phyloP scores from a whole-genome alignment of 2,797 vertebrate species.

The Orientallactaga sibirica region DNA sequence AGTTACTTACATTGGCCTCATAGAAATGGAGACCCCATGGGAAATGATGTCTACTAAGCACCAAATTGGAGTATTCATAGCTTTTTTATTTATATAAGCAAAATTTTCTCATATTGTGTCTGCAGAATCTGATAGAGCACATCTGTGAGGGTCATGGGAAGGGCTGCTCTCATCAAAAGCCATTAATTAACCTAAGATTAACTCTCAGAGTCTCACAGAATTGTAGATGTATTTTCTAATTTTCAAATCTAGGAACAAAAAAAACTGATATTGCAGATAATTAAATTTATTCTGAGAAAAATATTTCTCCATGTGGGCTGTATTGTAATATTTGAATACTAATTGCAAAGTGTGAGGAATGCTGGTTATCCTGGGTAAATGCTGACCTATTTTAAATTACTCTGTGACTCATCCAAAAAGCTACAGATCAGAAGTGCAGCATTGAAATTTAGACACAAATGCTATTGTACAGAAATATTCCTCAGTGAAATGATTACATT shows the following conservation, averaged over 20 bases:
- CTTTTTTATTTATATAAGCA: conserved; percentile 56
- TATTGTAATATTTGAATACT: conserved; percentile 31
- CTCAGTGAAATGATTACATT: conserved; percentile 22
- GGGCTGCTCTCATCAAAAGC: neutral
- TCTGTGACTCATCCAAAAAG: conserved; percentile 63
- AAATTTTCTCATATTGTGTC: conserved; percentile 31
- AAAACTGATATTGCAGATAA: conserved; percentile 45
- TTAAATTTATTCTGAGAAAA: conserved; percentile 66
- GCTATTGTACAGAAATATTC: conserved; percentile 53
- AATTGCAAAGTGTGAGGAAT: conserved; percentile 27
- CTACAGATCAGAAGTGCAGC: conserved; percentile 49
- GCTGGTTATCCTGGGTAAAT: neutral
- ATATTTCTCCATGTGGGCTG: neutral
- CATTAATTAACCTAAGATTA: conserved; percentile 72
- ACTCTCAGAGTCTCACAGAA: conserved; percentile 44
- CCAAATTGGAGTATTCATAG: conserved; percentile 28
- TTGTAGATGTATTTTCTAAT: conserved; percentile 52
- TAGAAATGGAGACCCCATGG: conserved; percentile 7
- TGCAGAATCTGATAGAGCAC: conserved; percentile 51
- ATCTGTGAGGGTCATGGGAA: neutral
- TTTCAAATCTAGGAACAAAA: conserved; percentile 65
- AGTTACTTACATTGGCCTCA: conserved; percentile 60
- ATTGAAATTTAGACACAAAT: conserved; percentile 75
- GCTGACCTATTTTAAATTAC: conserved; percentile 66
- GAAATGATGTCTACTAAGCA: conserved; percentile 40